Evolutionary conservation across 1,140 invertebrate genomes (phyloP).

Genomic region (Pygmarrhopalites habei): DNA sequence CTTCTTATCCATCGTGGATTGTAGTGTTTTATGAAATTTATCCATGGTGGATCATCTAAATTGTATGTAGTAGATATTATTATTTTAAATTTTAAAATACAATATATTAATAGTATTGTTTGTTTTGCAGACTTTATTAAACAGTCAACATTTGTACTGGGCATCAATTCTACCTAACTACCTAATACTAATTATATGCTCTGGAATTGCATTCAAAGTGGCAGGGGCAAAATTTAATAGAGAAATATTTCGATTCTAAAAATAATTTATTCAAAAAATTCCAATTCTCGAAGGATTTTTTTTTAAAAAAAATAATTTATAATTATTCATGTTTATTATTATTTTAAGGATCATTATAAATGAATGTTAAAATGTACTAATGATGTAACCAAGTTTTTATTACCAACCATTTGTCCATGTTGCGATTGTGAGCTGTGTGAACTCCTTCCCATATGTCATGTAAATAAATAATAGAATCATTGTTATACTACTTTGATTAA

Average conservation of each 20-base stretch:
- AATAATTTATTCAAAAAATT: too few species aligned
- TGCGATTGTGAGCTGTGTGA: conserved; percentile 3
- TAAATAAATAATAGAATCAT: conserved; percentile 3
- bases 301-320: not conserved
- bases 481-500: too few species aligned
- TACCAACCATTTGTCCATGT: not conserved
- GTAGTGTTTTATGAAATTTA: too few species aligned
- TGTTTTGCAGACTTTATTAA: conserved; percentile 62
- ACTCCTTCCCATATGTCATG: not conserved
- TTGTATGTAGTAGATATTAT: not conserved
- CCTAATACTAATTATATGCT: conserved; percentile 59
- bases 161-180: conserved; percentile 66
- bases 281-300: too few species aligned
- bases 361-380: too few species aligned
- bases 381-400: too few species aligned
- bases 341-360: not conserved
- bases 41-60: too few species aligned
- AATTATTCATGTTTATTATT: not conserved
- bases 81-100: conserved; percentile 1
- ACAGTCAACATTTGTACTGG: conserved; percentile 62
- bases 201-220: conserved; percentile 62
- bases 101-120: too few species aligned
- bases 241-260: conserved; percentile 5
- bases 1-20: too few species aligned
- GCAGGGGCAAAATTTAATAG: conserved; percentile 56